Evolutionary conservation across 2,113 vertebrate genomes (phyloP).

Genomic region (Rhodinocichla rosea): DNA sequence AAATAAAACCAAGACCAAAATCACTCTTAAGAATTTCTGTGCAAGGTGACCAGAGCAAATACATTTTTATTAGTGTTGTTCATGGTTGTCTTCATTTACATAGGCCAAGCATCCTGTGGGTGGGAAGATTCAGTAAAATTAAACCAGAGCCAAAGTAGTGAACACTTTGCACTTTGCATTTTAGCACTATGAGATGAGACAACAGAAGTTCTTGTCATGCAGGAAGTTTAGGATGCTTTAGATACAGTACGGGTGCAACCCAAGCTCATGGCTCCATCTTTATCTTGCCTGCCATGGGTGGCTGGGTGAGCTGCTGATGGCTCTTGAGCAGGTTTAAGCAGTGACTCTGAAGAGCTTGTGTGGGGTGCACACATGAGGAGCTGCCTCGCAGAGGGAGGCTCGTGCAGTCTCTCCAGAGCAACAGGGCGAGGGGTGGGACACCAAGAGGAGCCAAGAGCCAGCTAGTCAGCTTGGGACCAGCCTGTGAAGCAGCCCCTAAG

Average conservation of each 20-base stretch:
- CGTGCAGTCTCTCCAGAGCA: accelerated
- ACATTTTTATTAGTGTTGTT: not conserved
- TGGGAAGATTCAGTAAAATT: not conserved
- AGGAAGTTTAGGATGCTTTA: not conserved
- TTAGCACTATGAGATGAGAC: not conserved
- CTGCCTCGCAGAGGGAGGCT: not conserved
- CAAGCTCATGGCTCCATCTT: not conserved
- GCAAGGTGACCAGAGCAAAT: not conserved
- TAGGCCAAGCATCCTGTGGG: not conserved
- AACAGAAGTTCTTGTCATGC: not conserved
- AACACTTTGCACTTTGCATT: not conserved
- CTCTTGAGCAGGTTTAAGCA: not conserved
- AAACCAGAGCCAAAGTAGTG: not conserved
- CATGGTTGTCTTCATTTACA: not conserved
- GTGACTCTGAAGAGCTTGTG: accelerated
- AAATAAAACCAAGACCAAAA: not conserved
- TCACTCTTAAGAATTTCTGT: not conserved
- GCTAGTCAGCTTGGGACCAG: not conserved
- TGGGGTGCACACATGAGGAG: accelerated
- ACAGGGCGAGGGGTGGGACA: not conserved
- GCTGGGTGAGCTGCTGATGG: accelerated
- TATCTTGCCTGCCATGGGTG: not conserved
- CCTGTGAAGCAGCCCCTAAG: not conserved
- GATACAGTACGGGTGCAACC: not conserved
- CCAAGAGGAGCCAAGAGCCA: accelerated